Percentiles rank a stretch among this genome's conserved stretches.
phyloP scores from a whole-genome alignment of 2,113 vertebrate genomes.

The Carassius auratus region DNA sequence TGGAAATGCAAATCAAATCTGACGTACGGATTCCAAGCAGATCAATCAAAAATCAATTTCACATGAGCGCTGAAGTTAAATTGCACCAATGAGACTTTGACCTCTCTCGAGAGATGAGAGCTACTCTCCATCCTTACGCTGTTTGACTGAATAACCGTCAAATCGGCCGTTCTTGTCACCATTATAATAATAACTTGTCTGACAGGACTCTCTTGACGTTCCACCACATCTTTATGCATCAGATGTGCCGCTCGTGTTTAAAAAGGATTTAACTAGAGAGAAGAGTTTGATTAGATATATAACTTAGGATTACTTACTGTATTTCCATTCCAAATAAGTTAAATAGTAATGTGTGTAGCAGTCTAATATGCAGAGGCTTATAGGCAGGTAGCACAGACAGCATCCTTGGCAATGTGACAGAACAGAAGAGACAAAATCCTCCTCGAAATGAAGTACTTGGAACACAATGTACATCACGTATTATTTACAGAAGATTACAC shows the following conservation, averaged over 20 bases:
- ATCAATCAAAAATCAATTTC: conserved; percentile 41
- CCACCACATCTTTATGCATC: neutral
- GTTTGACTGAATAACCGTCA: conserved; percentile 25
- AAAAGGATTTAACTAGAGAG: conserved; percentile 1
- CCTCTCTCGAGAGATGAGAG: neutral
- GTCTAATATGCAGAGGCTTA: conserved; percentile 23
- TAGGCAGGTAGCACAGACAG: neutral
- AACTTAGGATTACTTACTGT: conserved; percentile 22
- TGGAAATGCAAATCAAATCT: conserved; percentile 21
- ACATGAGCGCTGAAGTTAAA: conserved; percentile 10
- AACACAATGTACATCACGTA: conserved; percentile 20
- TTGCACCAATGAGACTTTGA: neutral
- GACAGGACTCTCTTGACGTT: conserved; percentile 6
- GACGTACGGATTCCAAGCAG: conserved; percentile 1
- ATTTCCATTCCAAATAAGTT: conserved; percentile 15
- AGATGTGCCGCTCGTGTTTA: conserved; percentile 20
- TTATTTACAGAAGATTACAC: conserved; percentile 35
- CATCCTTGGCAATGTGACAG: conserved; percentile 3
- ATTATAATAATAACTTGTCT: conserved; percentile 5
- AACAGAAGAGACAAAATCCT: conserved; percentile 32
- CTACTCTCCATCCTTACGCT: neutral
- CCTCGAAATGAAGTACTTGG: conserved; percentile 23
- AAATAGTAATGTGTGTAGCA: conserved; percentile 23
- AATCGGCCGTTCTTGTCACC: neutral
- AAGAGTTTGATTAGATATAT: conserved; percentile 19